These are phyloP conservation scores for Ciona savignyi DNA, from an alignment of 23 tunicate genomes.

Conservation along the genomic window DNA sequence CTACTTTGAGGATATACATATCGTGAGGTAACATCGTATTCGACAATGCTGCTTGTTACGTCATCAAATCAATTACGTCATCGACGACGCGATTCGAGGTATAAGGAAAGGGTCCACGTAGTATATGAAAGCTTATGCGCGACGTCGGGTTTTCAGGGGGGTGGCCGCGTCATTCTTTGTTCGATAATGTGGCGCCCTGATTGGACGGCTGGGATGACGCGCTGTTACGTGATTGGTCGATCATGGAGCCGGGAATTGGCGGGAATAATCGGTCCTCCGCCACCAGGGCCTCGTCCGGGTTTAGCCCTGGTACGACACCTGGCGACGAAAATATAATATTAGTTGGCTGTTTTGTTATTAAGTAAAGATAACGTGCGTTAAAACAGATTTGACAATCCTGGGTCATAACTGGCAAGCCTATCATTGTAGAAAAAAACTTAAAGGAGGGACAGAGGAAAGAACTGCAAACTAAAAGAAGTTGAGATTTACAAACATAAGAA, in stretches of 20 bases:
- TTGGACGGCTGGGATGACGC: conserved; percentile 36
- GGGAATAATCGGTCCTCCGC: conserved; percentile 94
- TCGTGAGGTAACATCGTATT: background rate
- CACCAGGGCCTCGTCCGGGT: conserved; percentile 84
- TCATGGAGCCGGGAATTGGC: conserved; percentile 49
- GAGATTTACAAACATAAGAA: too few species aligned
- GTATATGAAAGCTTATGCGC: background rate
- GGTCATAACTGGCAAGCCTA: too few species aligned
- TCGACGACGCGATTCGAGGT: background rate
- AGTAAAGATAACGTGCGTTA: too few species aligned
- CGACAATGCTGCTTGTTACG: background rate
- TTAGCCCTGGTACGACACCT: conserved; percentile 85
- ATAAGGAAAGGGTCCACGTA: background rate
- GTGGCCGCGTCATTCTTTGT: background rate
- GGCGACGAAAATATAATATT: too few species aligned
- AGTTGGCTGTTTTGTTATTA: too few species aligned
- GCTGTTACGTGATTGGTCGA: conserved; percentile 7
- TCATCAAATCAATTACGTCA: too few species aligned
- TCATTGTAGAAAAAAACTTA: too few species aligned
- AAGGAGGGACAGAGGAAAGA: too few species aligned
- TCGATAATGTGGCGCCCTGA: conserved; percentile 31
- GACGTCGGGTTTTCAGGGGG: too few species aligned
- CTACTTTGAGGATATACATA: background rate
- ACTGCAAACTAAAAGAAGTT: too few species aligned
- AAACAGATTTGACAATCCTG: too few species aligned